These are phyloP conservation scores for Cephalopholis sonnerati DNA, from an alignment of 2,113 vertebrate genomes.

Conservation along the genomic window DNA sequence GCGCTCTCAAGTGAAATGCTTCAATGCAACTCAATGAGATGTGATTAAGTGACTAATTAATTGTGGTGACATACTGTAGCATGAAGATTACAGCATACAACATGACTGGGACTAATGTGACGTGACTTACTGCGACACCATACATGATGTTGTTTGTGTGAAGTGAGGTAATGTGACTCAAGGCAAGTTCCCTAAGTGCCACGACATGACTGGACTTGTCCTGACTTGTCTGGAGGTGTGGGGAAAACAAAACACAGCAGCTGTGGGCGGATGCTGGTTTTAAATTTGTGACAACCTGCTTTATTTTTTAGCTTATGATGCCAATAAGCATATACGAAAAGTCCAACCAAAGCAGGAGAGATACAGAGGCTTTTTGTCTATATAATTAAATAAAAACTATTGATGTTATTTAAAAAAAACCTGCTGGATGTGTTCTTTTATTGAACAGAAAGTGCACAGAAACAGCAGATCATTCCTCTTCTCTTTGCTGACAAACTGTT, in stretches of 20 bases:
- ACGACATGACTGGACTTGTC: slow-evolving; percentile 43
- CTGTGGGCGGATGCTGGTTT: background rate
- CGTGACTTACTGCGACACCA: background rate
- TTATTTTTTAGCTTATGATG: background rate
- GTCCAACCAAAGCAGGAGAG: background rate
- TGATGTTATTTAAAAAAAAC: background rate
- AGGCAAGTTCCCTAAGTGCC: background rate
- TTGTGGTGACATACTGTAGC: background rate
- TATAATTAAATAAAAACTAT: background rate
- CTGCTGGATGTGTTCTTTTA: background rate
- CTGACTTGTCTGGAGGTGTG: slow-evolving; percentile 29
- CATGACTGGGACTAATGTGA: background rate
- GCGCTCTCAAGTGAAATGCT: background rate
- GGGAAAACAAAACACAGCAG: slow-evolving; percentile 19
- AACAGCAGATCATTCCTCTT: background rate
- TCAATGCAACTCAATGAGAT: background rate
- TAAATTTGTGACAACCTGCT: background rate
- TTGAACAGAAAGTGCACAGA: background rate
- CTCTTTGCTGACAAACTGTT: background rate
- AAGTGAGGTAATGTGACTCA: slow-evolving; percentile 2
- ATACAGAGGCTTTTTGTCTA: background rate
- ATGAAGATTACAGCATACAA: background rate
- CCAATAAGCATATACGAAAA: background rate
- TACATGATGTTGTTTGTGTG: background rate
- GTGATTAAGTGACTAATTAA: background rate